Percentiles rank a stretch among this genome's conserved stretches.
Conservation (phyloP, 64 coral and sea anemone genomes). For the Stylophora pistillata region DNA sequence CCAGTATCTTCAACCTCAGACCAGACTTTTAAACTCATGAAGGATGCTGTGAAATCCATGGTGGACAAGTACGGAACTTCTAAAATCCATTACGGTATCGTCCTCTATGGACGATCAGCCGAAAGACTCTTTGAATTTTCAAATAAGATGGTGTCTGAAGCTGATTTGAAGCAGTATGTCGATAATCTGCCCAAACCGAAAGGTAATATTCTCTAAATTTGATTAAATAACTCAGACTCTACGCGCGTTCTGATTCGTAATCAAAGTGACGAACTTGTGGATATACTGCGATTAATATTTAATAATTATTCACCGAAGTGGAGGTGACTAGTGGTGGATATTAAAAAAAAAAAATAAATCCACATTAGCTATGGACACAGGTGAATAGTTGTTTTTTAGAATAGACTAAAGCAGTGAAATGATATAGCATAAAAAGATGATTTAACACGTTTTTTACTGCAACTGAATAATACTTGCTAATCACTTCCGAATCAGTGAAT, state of each 20-base stretch:
- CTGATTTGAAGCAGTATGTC: background rate
- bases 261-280: background rate
- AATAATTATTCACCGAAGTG: background rate
- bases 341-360: too few relatives aligned
- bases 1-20: conserved; percentile 9
- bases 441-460: too few relatives aligned
- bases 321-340: background rate
- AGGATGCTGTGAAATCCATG: conserved; percentile 54
- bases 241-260: background rate
- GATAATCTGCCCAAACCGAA: conserved; percentile 1
- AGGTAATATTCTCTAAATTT: background rate
- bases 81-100: conserved; percentile 53
- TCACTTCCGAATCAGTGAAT: too few relatives aligned
- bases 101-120: conserved; percentile 44
- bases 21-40: conserved; percentile 51
- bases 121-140: background rate
- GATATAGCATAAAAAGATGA: too few relatives aligned
- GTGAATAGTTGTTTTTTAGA: too few relatives aligned
- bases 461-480: too few relatives aligned
- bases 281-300: background rate
- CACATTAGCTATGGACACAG: too few relatives aligned
- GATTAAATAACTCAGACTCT: background rate
- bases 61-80: conserved; percentile 52
- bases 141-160: background rate
- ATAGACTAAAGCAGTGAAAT: too few relatives aligned